Evolutionary conservation across 2,888 invertebrate species (phyloP).

Genomic region (Tetranychus piercei): DNA sequence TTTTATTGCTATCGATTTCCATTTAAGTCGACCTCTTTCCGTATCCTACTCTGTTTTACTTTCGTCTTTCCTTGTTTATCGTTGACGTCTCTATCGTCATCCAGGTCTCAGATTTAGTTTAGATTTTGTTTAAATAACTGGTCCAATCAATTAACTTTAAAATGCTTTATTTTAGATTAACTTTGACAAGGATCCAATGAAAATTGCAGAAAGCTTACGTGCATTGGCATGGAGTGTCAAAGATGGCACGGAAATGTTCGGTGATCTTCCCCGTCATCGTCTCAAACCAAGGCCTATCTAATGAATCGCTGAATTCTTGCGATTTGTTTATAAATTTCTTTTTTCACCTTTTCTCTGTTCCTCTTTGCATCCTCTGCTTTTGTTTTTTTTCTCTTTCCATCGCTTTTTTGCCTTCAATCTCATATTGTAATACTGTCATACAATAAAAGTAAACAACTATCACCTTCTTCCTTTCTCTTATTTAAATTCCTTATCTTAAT

Average conservation of each 20-base stretch:
- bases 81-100: too few species aligned
- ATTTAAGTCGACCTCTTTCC: neutral
- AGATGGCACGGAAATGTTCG: constrained; percentile 19
- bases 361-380: neutral
- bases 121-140: neutral
- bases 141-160: too few species aligned
- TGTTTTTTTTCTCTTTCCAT: neutral
- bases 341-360: neutral
- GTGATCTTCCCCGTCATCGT: constrained; percentile 22
- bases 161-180: constrained; percentile 1
- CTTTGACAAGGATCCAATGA: constrained; percentile 10
- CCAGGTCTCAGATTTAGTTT: neutral
- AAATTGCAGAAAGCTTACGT: constrained; percentile 20
- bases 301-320: neutral
- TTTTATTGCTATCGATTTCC: too few species aligned
- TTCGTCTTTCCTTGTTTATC: neutral
- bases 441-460: too few species aligned
- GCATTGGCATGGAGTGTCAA: constrained; percentile 19
- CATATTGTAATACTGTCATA: neutral
- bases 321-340: neutral
- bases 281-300: constrained; percentile 16
- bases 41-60: neutral
- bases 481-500: too few species aligned
- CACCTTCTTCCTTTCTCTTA: too few species aligned
- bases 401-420: neutral